A percentile compares a stretch with the other conserved stretches of the same genome.
Evolutionary conservation across 1,140 invertebrate genomes (phyloP).

Genomic region (Drosophila navojoa): DNA sequence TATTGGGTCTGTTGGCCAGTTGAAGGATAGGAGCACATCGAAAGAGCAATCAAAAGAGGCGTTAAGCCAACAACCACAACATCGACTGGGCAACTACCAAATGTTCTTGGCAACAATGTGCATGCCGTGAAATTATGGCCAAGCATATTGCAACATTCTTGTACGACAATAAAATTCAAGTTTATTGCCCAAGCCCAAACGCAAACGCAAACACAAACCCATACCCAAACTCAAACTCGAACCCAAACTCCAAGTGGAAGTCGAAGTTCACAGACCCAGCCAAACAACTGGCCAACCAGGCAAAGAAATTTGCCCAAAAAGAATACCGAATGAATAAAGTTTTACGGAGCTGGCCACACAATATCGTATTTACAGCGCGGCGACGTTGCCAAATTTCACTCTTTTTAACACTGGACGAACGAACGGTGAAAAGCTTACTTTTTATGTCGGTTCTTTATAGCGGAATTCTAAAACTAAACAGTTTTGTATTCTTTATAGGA

Average conservation of each 20-base stretch:
- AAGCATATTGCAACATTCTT: slow-evolving; percentile 82
- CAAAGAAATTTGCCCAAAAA: slow-evolving; percentile 37
- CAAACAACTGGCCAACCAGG: slow-evolving; percentile 28
- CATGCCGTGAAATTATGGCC: slow-evolving; percentile 70
- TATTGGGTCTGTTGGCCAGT: slow-evolving; percentile 5
- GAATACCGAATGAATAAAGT: slow-evolving; percentile 39
- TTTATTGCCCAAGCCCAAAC: slow-evolving; percentile 50
- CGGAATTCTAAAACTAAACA: no score
- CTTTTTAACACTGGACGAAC: no score
- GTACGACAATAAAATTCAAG: slow-evolving; percentile 78
- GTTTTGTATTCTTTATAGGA: no score
- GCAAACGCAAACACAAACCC: no score
- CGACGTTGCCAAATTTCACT: slow-evolving; percentile 6
- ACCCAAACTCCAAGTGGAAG: slow-evolving; percentile 22
- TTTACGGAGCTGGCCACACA: slow-evolving; percentile 24
- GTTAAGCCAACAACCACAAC: slow-evolving; percentile 58
- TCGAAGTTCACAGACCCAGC: slow-evolving; percentile 32
- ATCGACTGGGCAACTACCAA: slow-evolving; percentile 43
- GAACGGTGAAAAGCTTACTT: no score
- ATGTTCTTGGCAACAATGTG: slow-evolving; percentile 67
- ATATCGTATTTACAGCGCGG: slow-evolving; percentile 20
- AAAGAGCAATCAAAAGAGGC: slow-evolving; percentile 51
- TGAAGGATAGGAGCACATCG: slow-evolving; percentile 6
- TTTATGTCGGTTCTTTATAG: no score
- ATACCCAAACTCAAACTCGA: slow-evolving; percentile 1